A percentile compares a stretch with the other conserved stretches of the same genome.
Evolutionary conservation across 2,797 vertebrate genomes (phyloP).

Genomic region (Anas georgica): DNA sequence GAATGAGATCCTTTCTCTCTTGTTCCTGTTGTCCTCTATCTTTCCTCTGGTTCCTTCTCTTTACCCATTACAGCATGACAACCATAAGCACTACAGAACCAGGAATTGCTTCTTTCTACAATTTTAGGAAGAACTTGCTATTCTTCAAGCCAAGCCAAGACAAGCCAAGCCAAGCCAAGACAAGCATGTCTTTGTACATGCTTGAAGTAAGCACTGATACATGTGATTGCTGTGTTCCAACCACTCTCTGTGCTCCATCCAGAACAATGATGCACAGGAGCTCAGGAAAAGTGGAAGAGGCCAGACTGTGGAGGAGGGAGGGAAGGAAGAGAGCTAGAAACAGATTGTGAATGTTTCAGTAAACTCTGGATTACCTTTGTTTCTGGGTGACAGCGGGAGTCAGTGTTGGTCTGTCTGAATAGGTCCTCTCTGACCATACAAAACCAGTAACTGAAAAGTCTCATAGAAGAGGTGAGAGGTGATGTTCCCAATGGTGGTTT

Average conservation of each 20-base stretch:
- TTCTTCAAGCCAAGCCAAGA: not conserved
- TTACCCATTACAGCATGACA: not conserved
- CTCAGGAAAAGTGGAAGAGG: not conserved
- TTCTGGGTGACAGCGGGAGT: not conserved
- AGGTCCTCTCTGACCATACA: not conserved
- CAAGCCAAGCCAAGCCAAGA: no score
- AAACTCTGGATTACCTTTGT: not conserved
- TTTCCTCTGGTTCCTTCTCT: not conserved
- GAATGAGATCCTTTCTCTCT: not conserved
- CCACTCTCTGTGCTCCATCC: not conserved
- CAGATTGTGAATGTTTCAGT: not conserved
- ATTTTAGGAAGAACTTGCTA: not conserved
- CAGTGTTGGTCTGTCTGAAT: not conserved
- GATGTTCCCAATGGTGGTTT: not conserved
- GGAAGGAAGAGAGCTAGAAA: not conserved
- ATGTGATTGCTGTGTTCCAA: not conserved
- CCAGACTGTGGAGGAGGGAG: not conserved
- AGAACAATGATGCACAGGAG: not conserved
- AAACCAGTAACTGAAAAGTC: not conserved
- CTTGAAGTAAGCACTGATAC: not conserved
- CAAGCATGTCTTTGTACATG: no score
- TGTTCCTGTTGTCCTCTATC: not conserved
- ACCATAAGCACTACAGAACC: not conserved
- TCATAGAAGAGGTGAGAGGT: not conserved
- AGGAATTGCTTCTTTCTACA: not conserved